These are phyloP conservation scores for Clunio marinus DNA, from an alignment of 2,888 invertebrate species.

Conservation along the genomic window DNA sequence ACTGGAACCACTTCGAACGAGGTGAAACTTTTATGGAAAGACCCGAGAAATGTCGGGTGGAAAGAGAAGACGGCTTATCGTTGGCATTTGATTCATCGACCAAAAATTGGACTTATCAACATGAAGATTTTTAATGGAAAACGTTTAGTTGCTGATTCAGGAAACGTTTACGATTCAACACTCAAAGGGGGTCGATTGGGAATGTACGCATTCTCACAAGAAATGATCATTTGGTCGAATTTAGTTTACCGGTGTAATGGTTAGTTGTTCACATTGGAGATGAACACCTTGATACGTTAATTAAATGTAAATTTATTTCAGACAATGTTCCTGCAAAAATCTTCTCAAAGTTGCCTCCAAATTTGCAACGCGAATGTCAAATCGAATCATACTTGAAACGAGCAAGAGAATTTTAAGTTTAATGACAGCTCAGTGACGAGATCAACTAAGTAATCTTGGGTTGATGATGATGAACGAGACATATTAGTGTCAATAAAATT, in stretches of 20 bases:
- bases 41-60: slow-evolving; percentile 90
- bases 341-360: slow-evolving; percentile 69
- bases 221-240: slow-evolving; percentile 97
- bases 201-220: slow-evolving; percentile 95
- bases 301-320: slow-evolving; percentile 48
- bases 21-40: slow-evolving; percentile 85
- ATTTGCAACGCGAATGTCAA: slow-evolving; percentile 60
- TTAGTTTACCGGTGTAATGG: slow-evolving; percentile 85
- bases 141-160: slow-evolving; percentile 82
- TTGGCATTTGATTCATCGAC: slow-evolving; percentile 88
- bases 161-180: slow-evolving; percentile 84
- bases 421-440: too few species aligned
- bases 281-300: not conserved
- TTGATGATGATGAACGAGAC: too few species aligned
- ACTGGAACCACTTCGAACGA: slow-evolving; percentile 84
- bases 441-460: too few species aligned
- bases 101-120: slow-evolving; percentile 84
- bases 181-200: slow-evolving; percentile 92
- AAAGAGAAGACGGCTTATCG: slow-evolving; percentile 87
- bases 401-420: not conserved
- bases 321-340: slow-evolving; percentile 77
- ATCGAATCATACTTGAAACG: slow-evolving; percentile 52
- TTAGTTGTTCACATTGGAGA: slow-evolving; percentile 52
- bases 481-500: too few species aligned
- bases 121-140: slow-evolving; percentile 80